Evolutionary conservation across 2,797 vertebrate genomes (phyloP), one percentile per base, ranked within the genome.

Genomic region (Pteropus rufus): DNA sequence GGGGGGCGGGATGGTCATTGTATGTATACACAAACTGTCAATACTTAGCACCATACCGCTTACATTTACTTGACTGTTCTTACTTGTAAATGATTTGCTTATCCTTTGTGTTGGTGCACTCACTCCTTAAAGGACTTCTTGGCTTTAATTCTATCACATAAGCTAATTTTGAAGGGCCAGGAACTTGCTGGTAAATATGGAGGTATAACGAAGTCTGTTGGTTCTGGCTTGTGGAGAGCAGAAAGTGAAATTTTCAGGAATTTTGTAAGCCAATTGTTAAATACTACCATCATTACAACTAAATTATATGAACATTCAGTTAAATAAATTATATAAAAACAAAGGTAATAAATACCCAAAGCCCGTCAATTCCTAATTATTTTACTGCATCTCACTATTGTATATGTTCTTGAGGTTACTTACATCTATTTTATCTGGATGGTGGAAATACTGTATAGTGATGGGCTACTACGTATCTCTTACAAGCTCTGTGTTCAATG

Each of bases 161-260:
- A 36, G 34, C 41, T 92, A 64, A 92, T 24, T 88, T 92, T 58
- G 91, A 69, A 81, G 60, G 41, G 64, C 46, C 0, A 44, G 24
- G 10, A 21, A 49, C 34, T 70, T 90, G 56, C 60, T 76, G 76
- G 18, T 83, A 87, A 92, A 93, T 54, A 90, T n/a, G 18, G 54
- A 88, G 46, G 39, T 86, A 56, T 44, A 11, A 82, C 39, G 39
- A 69, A 93, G 21, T 0, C 19, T 23, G 21, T 29, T 60, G 24
- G 15, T 49, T 0, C 44, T 54, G 31, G 12, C 29, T 85, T 90
- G 23, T 75, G 10, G 12, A 75, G 29, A 79, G 31, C 2, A 86
- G 24, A 70, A 90, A 85, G n/a, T 64, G 36, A 91, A 67, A 70
- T 69, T 96, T 94, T 92, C 72, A 86, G 19, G 3, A 82, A 58